These are phyloP conservation scores for Otis tarda DNA, from an alignment of 2,113 vertebrate species.

Conservation along the genomic window DNA sequence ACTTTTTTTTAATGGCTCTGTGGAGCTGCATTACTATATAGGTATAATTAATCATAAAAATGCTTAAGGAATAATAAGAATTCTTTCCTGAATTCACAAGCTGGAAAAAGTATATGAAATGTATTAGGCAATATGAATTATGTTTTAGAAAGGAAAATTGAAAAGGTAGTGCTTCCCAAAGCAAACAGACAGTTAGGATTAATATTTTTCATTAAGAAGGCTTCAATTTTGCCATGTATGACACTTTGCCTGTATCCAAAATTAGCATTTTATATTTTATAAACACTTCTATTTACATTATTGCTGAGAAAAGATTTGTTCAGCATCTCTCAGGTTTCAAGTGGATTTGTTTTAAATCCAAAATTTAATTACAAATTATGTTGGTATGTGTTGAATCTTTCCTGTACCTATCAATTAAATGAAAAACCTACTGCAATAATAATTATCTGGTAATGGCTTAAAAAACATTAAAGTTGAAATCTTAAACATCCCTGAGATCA, in stretches of 20 bases:
- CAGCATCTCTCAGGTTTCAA: conserved; percentile 17
- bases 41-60: conserved; percentile 44
- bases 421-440: background rate
- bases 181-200: background rate
- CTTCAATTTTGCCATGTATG: background rate
- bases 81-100: background rate
- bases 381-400: background rate
- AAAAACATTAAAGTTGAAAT: conserved; percentile 5
- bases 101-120: conserved; percentile 3
- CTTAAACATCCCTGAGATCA: background rate
- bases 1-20: conserved; percentile 1
- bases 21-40: background rate
- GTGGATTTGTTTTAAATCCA: conserved; percentile 32
- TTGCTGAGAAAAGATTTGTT: conserved; percentile 26
- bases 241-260: conserved; percentile 1
- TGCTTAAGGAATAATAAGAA: background rate
- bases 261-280: conserved; percentile 33
- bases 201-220: conserved; percentile 28
- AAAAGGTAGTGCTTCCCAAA: conserved; percentile 5
- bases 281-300: conserved; percentile 42
- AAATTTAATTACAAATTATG: conserved; percentile 52
- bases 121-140: conserved; percentile 10
- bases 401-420: conserved; percentile 26
- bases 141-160: conserved; percentile 29
- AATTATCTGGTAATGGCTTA: background rate